Evolutionary conservation across 2,797 vertebrate species (phyloP).

Genomic region (Micromesistius poutassou): DNA sequence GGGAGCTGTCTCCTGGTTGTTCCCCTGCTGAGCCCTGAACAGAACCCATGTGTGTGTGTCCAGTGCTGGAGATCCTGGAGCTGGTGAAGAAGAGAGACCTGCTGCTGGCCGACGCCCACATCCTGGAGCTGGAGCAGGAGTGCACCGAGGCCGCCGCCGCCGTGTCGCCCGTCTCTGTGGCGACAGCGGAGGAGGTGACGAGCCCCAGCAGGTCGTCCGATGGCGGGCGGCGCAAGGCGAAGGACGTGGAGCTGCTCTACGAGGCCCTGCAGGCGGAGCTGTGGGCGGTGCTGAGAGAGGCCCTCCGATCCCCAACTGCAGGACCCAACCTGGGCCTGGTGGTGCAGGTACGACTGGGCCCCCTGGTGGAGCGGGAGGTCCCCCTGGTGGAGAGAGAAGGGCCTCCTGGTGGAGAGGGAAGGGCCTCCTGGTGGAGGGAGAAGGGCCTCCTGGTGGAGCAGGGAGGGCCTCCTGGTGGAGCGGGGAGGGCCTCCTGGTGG

Average conservation of each 20-base stretch:
- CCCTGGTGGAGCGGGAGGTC: neutral
- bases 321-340: constrained; percentile 77
- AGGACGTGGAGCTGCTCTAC: constrained; percentile 87
- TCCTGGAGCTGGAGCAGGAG: constrained; percentile 87
- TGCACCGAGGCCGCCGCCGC: constrained; percentile 54
- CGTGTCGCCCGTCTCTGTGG: constrained; percentile 8
- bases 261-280: constrained; percentile 87
- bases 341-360: constrained; percentile 63
- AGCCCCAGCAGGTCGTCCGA: constrained; percentile 50
- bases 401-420: constrained; percentile 10
- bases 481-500: neutral
- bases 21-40: no score
- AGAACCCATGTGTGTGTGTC: neutral
- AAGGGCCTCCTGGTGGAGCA: neutral
- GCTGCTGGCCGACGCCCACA: constrained; percentile 81
- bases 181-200: constrained; percentile 37
- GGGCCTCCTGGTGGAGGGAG: constrained; percentile 6
- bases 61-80: constrained; percentile 87
- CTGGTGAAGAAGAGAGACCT: constrained; percentile 85
- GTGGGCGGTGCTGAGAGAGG: constrained; percentile 82
- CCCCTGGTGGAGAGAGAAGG: neutral
- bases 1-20: no score
- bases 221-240: constrained; percentile 76
- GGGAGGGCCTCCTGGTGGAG: neutral
- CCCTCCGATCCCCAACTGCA: constrained; percentile 68